Base-by-base conservation (phyloP, 1,140 invertebrate species). In the Choristoneura fumiferana region DNA sequence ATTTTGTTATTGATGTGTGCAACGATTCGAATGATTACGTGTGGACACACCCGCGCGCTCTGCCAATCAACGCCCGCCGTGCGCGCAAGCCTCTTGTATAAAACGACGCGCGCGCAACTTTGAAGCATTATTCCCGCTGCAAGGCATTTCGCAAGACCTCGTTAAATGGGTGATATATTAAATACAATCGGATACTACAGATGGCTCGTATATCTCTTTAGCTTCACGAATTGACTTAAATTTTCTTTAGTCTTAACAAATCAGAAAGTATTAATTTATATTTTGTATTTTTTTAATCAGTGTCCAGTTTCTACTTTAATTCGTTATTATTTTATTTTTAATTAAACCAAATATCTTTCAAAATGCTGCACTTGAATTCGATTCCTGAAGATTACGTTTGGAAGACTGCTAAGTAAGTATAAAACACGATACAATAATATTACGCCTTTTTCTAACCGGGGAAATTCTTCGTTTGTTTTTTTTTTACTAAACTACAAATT, bases 161-260 rank as follows among this genome's bases (percentile, higher is more conserved):
- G 81, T 80, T 87, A 87, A 87, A 87, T 87, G 84, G 84, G 84
- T 84, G 77, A 82, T 75, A 85, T 73, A 78, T 71, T 82, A 62
- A 78, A 77, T 52, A 76, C 61, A 61, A 77, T 80, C 54, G 81
- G 67, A 69, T 81, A 76, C 62, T 83, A 84, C 71, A 76, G 82
- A 68, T 87, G 84, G 84, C 72, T 87, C 35, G 74, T 84, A 75
- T 81, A 77, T 62, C 54, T 87, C 13, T 87, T 86, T 65, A 87
- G 84, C 54, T 87, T 87, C 63, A 87, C 74, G 72, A 85, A 86
- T 76, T 74, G 76, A 35, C 43, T n/a, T n/a, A n/a, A 17, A 4
- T 12, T 9, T 43, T 39, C 60, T 35, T 62, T 70, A 62, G 55
- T 60, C 57, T 67, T 63, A 54, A 60, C 55, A 18, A 67, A 60